phyloP scores from a whole-genome alignment of 2,797 vertebrate species.

The Cyprinodon diabolis region DNA sequence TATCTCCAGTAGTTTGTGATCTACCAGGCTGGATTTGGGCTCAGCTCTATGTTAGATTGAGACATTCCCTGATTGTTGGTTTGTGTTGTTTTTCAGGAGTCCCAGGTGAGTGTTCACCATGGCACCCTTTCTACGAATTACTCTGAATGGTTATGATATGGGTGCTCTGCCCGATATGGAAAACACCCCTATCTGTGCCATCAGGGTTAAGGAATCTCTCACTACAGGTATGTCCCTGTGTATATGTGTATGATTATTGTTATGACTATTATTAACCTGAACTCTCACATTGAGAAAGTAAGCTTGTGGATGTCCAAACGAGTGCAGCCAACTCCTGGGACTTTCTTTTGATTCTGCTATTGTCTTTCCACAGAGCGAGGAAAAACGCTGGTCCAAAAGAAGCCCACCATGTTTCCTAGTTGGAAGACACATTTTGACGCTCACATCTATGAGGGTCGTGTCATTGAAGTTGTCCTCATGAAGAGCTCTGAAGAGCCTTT shows the following conservation, averaged over 20 bases:
- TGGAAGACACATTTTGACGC: conserved; percentile 94
- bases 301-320: too few relatives aligned
- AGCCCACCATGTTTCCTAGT: conserved; percentile 94
- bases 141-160: conserved; percentile 88
- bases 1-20: not conserved
- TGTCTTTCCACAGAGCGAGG: conserved; percentile 85
- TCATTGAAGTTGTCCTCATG: conserved; percentile 94
- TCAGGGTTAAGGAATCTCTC: conserved; percentile 96
- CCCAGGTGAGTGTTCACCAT: conserved; percentile 78
- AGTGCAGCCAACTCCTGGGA: not conserved
- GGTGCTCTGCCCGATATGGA: conserved; percentile 75
- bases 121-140: conserved; percentile 94
- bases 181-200: conserved; percentile 89
- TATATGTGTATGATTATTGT: not conserved
- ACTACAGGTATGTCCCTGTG: conserved; percentile 85
- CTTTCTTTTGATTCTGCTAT: not conserved
- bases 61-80: conserved; percentile 20
- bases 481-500: conserved; percentile 86
- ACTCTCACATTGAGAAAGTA: not conserved
- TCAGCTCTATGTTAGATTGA: not conserved
- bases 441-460: conserved; percentile 93
- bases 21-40: not conserved
- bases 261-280: not conserved
- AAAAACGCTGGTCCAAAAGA: conserved; percentile 93
- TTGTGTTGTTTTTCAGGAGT: conserved; percentile 43